Evolutionary conservation across 2,113 vertebrate species (phyloP), one percentile per base, ranked within the genome.

Genomic region (Varanus salvator): DNA sequence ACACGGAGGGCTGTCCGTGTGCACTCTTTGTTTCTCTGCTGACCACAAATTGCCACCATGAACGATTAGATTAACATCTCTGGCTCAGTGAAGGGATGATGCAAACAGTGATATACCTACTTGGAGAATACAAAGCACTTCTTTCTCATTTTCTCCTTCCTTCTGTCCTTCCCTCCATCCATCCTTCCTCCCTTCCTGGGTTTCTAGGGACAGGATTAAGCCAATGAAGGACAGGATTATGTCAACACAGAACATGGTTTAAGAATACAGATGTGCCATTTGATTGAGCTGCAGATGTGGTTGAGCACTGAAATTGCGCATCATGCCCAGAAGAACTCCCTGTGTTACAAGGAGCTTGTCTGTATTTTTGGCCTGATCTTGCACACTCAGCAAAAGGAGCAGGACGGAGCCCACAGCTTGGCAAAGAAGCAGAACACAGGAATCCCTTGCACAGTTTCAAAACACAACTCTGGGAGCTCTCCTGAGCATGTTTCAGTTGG

Each of bases 1-100:
- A 31, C 19, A 48, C 69, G 5, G 31, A 54, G 48, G 12, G 31
- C n/a, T 54, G 84, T 7, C 52, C 5, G 12, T 17, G 52, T 14
- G 72, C 5, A 52, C 85, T 60, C 54, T 85, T 85, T 19, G 29
- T 86, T 85, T 86, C 54, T 52, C 69, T 15, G 11, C 7, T 29
- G 50, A 17, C 85, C 85, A 76, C 71, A 86, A 86, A 75, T 86
- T 86, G 72, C 85, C 31, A 57, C 52, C n/a, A 60, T 44, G 6
- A 76, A 76, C 29, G 5, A 57, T 60, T 27, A 19, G 85, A 86
- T 76, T 76, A 86, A 27, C 52, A 86, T 86, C 71, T 86, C 29
- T 29, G 2, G 7, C 29, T 21, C n/a, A 44, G 76, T 38, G 71
- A 85, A 85, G 72, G 60, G 60, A 21, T 21, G 60, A 64, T 19